phyloP scores from a whole-genome alignment of 2,113 vertebrate genomes.

The Phyllopteryx taeniolatus region DNA sequence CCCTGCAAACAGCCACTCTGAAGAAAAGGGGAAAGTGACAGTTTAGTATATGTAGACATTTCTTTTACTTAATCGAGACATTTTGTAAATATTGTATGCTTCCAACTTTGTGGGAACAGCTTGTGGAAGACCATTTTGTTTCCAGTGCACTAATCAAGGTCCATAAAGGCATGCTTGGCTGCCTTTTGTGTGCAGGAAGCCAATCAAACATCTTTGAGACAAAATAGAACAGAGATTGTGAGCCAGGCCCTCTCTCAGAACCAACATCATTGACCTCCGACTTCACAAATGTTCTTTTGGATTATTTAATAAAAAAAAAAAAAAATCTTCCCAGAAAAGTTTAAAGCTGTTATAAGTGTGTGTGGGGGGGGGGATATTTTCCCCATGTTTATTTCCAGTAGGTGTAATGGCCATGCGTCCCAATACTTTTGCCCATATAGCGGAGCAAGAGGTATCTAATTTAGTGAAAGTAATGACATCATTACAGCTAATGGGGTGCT shows the following conservation, averaged over 20 bases:
- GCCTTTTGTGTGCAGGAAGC: not conserved
- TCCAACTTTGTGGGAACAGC: too few relatives aligned
- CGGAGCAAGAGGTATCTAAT: conserved; percentile 27
- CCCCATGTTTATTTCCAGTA: not conserved
- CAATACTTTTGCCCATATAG: not conserved
- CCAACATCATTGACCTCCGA: not conserved
- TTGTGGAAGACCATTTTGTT: not conserved
- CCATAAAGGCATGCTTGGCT: not conserved
- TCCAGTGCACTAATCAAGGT: not conserved
- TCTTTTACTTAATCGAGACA: not conserved
- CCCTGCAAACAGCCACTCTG: conserved; percentile 73
- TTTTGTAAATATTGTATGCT: too few relatives aligned
- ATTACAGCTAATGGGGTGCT: conserved; percentile 71
- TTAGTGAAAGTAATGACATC: conserved; percentile 65
- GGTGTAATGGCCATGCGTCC: not conserved
- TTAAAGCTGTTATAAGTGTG: not conserved
- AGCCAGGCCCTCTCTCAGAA: not conserved
- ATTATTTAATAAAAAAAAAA: not conserved
- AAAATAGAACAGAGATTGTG: not conserved
- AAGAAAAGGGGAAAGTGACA: conserved; percentile 20
- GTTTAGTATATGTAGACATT: not conserved
- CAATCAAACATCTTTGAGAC: not conserved
- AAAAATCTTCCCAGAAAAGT: too few relatives aligned
- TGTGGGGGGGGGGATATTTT: not conserved
- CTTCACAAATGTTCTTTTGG: not conserved